Evolutionary conservation across 2,113 vertebrate species (phyloP).

Genomic region (Poecilia latipinna): DNA sequence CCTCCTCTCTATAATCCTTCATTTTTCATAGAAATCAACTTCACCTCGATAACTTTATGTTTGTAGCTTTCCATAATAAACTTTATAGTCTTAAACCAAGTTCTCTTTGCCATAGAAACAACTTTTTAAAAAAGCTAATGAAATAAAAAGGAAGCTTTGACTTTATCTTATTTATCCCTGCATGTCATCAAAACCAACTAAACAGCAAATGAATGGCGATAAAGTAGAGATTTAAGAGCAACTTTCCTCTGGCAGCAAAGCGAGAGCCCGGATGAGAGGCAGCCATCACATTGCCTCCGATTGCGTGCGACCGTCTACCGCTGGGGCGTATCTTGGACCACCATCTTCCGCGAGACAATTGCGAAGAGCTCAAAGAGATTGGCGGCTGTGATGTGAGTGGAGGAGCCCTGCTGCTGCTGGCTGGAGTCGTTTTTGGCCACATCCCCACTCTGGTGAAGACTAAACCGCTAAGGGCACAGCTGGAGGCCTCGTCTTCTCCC

Average conservation of each 20-base stretch:
- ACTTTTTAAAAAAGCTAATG: background rate
- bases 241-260: conserved; percentile 27
- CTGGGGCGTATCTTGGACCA: conserved; percentile 51
- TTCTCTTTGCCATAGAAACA: background rate
- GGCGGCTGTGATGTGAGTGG: conserved; percentile 62
- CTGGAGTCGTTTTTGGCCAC: conserved; percentile 69
- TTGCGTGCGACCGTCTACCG: conserved; percentile 18
- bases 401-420: conserved; percentile 61
- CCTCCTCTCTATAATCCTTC: background rate
- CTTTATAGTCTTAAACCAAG: background rate
- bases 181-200: conserved; percentile 16
- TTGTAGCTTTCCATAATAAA: background rate
- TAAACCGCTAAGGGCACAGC: conserved; percentile 58
- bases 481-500: conserved; percentile 50
- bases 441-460: conserved; percentile 56
- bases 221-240: conserved; percentile 5
- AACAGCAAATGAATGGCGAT: conserved; percentile 19
- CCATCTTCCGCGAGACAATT: conserved; percentile 65
- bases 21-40: background rate
- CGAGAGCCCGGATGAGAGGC: conserved; percentile 10
- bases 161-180: conserved; percentile 6
- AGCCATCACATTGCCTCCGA: background rate
- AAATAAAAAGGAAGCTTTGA: conserved; percentile 47
- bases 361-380: conserved; percentile 71
- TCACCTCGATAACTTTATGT: background rate